Evolutionary conservation across 2,113 vertebrate genomes (phyloP).

Genomic region (Camelus bactrianus): DNA sequence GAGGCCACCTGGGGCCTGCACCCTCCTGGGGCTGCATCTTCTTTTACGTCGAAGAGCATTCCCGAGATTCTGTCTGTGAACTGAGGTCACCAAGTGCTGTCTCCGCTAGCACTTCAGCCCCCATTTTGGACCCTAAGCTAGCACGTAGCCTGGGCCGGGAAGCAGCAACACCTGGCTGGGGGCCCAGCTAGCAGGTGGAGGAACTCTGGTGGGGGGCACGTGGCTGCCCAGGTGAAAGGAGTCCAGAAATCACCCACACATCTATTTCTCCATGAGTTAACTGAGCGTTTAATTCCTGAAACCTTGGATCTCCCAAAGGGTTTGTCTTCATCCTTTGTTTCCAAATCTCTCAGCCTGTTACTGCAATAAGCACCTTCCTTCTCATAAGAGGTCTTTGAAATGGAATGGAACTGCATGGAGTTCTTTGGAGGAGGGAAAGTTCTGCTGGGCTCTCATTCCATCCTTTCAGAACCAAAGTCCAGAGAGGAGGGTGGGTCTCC

Average conservation of each 20-base stretch:
- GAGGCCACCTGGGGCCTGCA: neutral
- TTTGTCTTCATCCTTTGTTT: neutral
- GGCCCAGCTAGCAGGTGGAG: too few species aligned
- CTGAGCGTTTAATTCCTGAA: neutral
- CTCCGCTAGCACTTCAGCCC: neutral
- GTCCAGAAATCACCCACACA: neutral
- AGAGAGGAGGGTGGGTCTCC: neutral
- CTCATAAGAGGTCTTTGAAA: neutral
- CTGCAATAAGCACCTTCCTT: neutral
- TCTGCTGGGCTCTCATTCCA: neutral
- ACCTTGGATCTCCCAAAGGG: neutral
- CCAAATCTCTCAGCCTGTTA: neutral
- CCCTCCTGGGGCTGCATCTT: neutral
- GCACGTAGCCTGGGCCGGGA: neutral
- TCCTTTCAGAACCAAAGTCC: constrained; percentile 5
- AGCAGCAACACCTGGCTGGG: neutral
- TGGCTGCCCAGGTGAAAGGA: neutral
- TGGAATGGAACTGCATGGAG: neutral
- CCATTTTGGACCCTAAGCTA: neutral
- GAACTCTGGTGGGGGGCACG: neutral
- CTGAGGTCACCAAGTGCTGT: neutral
- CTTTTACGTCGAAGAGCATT: neutral
- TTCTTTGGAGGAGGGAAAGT: neutral
- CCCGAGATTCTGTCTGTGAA: neutral
- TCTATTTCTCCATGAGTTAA: neutral